Evolutionary conservation across 2,113 vertebrate species (phyloP).

Genomic region (Lates calcarifer): DNA sequence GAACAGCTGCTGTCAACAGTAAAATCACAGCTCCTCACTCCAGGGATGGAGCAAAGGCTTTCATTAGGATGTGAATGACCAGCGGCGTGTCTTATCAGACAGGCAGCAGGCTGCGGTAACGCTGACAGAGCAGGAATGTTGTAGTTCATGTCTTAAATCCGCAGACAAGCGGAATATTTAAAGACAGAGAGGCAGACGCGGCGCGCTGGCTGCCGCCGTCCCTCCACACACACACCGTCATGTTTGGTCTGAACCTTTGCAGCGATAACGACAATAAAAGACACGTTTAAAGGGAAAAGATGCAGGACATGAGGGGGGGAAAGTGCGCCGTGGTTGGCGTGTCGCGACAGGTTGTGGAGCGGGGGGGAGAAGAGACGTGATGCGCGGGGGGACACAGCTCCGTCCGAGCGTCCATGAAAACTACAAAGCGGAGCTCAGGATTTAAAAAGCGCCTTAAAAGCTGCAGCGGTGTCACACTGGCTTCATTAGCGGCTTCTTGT

Average conservation of each 20-base stretch:
- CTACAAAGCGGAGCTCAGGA: constrained; percentile 21
- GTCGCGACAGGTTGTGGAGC: constrained; percentile 68
- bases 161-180: not conserved
- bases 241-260: not conserved
- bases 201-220: not conserved
- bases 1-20: constrained; percentile 31
- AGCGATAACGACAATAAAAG: not conserved
- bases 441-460: constrained; percentile 4
- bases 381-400: constrained; percentile 19
- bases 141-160: not conserved
- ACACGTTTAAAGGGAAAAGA: no score
- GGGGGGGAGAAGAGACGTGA: constrained; percentile 24
- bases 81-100: not conserved
- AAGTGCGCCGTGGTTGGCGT: constrained; percentile 22
- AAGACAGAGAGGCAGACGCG: no score
- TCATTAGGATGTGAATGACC: not conserved
- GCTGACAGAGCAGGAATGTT: not conserved
- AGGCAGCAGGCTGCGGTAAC: not conserved
- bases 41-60: not conserved
- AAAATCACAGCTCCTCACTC: not conserved
- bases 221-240: not conserved
- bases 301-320: not conserved
- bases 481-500: constrained; percentile 1
- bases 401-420: constrained; percentile 18
- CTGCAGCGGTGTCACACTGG: not conserved